Evolutionary conservation across 2,888 invertebrate species (phyloP).

Genomic region (Eurytoma adleriae): DNA sequence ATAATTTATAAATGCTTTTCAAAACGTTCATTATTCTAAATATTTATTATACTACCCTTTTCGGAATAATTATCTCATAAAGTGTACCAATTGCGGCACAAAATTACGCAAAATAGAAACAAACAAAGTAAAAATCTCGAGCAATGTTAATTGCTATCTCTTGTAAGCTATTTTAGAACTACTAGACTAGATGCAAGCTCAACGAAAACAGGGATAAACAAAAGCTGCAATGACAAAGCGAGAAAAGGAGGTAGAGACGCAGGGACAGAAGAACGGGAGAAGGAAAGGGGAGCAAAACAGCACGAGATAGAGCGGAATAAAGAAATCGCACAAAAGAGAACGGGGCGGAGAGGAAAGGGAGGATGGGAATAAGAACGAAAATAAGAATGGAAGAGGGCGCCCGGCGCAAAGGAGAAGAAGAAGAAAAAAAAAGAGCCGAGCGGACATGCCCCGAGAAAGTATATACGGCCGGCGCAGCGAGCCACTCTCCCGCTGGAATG

Average conservation of each 20-base stretch:
- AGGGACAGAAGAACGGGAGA: neutral
- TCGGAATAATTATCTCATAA: too few species aligned
- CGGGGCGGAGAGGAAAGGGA: neutral
- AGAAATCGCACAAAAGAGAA: conserved; percentile 23
- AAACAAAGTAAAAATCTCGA: neutral
- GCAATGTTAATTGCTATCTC: neutral
- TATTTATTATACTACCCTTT: too few species aligned
- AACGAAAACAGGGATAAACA: conserved; percentile 14
- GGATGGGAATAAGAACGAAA: neutral
- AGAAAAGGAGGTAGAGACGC: neutral
- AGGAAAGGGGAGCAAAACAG: conserved; percentile 2
- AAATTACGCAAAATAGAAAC: neutral
- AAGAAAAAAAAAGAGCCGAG: neutral
- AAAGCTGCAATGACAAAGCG: neutral
- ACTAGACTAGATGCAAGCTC: neutral
- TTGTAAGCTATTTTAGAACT: neutral
- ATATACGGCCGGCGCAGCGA: neutral
- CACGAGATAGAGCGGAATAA: conserved; percentile 23
- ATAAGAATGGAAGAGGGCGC: neutral
- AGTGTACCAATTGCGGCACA: too few species aligned
- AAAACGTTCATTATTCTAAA: too few species aligned
- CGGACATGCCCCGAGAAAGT: neutral
- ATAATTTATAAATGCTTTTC: too few species aligned
- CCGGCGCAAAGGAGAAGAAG: neutral
- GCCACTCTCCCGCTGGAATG: neutral